Percentiles rank a stretch among this genome's conserved stretches.
phyloP scores from a whole-genome alignment of 2,888 invertebrate species.

The Caenorhabditis macrosperma region DNA sequence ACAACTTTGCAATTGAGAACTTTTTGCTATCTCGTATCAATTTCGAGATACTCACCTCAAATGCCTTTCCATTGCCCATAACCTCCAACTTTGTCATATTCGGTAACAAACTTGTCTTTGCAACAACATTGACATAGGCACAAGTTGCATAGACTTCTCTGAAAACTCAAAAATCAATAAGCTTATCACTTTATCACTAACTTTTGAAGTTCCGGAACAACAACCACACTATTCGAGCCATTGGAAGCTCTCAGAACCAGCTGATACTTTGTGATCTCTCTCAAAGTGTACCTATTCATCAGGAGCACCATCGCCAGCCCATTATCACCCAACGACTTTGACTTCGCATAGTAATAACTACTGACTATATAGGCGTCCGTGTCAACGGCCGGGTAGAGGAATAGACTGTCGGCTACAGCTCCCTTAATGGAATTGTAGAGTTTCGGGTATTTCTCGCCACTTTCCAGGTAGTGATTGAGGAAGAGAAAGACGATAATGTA shows the following conservation, averaged over 20 bases:
- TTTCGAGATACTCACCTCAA: slow-evolving; percentile 22
- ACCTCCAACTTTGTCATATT: slow-evolving; percentile 21
- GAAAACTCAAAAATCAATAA: slow-evolving; percentile 10
- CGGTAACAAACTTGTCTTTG: background rate
- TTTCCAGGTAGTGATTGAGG: background rate
- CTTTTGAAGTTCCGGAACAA: slow-evolving; percentile 10
- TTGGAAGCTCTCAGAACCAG: slow-evolving; percentile 13
- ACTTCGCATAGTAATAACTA: slow-evolving; percentile 27
- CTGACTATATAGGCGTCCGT: slow-evolving; percentile 27
- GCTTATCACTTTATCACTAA: background rate
- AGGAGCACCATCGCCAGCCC: slow-evolving; percentile 25
- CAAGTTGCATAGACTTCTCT: slow-evolving; percentile 25
- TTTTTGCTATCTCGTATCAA: too few relatives aligned
- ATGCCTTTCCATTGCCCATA: background rate
- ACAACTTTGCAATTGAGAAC: too few relatives aligned
- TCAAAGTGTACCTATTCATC: slow-evolving; percentile 32
- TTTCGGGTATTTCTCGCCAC: slow-evolving; percentile 8
- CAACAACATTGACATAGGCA: slow-evolving; percentile 13
- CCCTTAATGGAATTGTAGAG: background rate
- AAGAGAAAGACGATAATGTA: background rate
- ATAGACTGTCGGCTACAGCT: background rate
- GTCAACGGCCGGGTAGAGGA: background rate
- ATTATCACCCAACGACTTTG: slow-evolving; percentile 24
- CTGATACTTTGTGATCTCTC: slow-evolving; percentile 29
- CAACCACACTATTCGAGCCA: background rate